Conservation (phyloP, 1,140 invertebrate species). For the Bombus fervidus region DNA sequence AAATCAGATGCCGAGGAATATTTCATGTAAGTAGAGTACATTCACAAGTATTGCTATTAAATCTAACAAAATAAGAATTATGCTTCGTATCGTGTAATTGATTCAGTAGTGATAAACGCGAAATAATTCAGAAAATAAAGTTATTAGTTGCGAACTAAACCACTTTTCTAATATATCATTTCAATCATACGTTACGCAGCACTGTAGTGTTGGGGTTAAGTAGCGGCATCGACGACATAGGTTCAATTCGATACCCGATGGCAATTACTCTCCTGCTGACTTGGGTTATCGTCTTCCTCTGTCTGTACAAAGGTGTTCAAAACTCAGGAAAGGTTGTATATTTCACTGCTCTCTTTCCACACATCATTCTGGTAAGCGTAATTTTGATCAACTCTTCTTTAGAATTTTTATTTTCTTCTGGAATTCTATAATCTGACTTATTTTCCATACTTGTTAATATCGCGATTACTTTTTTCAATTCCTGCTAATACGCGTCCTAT, state of each 20-base stretch:
- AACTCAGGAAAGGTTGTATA: conserved; percentile 93
- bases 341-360: conserved; percentile 93
- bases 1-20: conserved; percentile 95
- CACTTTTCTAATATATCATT: background rate
- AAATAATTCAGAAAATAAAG: background rate
- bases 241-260: conserved; percentile 86
- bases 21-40: conserved; percentile 86
- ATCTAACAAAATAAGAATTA: background rate
- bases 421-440: background rate
- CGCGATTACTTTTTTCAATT: background rate
- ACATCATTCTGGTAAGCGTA: conserved; percentile 89
- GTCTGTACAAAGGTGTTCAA: conserved; percentile 92
- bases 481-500: too few species aligned
- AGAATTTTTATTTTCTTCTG: background rate
- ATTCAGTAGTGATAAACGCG: background rate
- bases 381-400: background rate
- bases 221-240: conserved; percentile 88
- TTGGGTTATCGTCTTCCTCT: conserved; percentile 91
- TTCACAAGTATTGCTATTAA: too few species aligned
- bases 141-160: background rate
- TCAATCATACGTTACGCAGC: conserved; percentile 78
- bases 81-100: background rate
- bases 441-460: background rate
- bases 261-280: conserved; percentile 88
- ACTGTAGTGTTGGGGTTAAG: conserved; percentile 90